A percentile compares a stretch with the other conserved stretches of the same genome.
Conservation (phyloP, 2,888 invertebrate genomes). For the Steinernema scapterisci region DNA sequence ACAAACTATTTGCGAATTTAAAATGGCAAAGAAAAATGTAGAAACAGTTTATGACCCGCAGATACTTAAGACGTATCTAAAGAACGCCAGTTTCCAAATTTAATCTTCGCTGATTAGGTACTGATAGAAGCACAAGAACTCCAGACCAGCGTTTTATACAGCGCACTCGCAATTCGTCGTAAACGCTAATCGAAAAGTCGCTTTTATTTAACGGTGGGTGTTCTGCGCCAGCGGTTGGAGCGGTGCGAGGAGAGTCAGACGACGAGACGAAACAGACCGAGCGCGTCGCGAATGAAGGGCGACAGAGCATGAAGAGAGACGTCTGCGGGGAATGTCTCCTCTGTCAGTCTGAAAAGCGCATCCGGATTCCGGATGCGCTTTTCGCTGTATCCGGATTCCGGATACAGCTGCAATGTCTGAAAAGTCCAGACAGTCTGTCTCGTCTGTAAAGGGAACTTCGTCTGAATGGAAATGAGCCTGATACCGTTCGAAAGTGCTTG, state of each 20-base stretch:
- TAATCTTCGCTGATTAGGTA: slow-evolving; percentile 9
- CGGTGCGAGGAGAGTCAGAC: slow-evolving; percentile 30
- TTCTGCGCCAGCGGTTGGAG: not conserved
- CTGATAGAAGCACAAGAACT: not conserved
- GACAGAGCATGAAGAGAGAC: no score
- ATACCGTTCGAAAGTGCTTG: no score
- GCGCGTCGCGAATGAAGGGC: no score
- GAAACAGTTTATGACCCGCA: slow-evolving; percentile 31
- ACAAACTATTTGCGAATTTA: not conserved
- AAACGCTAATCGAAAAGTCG: not conserved
- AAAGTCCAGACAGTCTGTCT: no score
- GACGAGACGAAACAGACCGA: not conserved
- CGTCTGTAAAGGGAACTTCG: no score
- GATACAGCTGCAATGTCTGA: no score
- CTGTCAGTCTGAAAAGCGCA: no score
- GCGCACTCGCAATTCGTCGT: not conserved
- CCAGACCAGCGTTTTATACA: slow-evolving; percentile 9
- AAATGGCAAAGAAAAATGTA: not conserved
- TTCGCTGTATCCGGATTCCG: no score
- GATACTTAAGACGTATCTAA: not conserved
- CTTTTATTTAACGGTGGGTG: not conserved
- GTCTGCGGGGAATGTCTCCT: no score
- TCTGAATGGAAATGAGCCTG: no score
- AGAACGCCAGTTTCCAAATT: slow-evolving; percentile 12
- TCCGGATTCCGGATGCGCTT: no score